Conservation (phyloP, 1,140 invertebrate genomes). For the Apis mellifera region Amel_HAv3.1 CM009939.2:7854001-7854500, state of each 20-base stretch:
- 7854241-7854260: too few species aligned
- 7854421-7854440: conserved; percentile 33
- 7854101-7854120: not conserved
- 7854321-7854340: not conserved
- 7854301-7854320: not conserved
- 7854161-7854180: too few species aligned
- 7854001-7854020: conserved; percentile 78
- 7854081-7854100: not conserved
- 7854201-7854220: too few species aligned
- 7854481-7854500: not conserved
- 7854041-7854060: conserved; percentile 66
- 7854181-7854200: too few species aligned
- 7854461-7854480: not conserved
- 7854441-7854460: conserved; percentile 15
- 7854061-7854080: conserved; percentile 66
- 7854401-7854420: conserved; percentile 36
- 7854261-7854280: not conserved
- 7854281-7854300: not conserved
- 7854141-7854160: not conserved
- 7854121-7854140: not conserved
- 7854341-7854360: not conserved
- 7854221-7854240: too few species aligned
- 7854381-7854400: conserved; percentile 44
- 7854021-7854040: conserved; percentile 76
- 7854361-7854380: conserved; percentile 70